Base-by-base conservation (phyloP, 2,888 invertebrate species). In the Tethea ocularis region DNA sequence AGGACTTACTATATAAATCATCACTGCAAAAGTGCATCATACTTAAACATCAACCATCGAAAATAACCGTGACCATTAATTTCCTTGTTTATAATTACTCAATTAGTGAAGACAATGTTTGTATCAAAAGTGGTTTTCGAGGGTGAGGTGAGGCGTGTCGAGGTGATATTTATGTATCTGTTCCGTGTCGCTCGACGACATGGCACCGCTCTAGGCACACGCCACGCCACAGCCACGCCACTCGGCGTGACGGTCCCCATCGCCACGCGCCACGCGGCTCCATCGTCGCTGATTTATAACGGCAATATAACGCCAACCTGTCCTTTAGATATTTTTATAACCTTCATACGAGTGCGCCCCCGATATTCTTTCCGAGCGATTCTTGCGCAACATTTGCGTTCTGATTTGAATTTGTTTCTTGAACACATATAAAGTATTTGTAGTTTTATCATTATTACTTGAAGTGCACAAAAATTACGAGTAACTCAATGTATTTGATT, bases 241-340 rank as follows among this genome's bases (percentile, higher is more conserved):
- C 76, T 69, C 66, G 67, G 58, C 71, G 71, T 66, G 73, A 71
- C 71, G 75, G 70, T 74, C 74, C 74, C 71, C 72, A 64, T 61
- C 74, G 75, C 82, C 78, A 74, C 81, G 70, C 74, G 80, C 82
- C 78, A 74, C 82, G 70, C 74, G 80, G 78, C 67, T 76, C 79
- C 79, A 84, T 87, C 87, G 79, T 85, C 75, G 60, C 85, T 92
- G 92, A 93, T 92, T 92, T 93, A 93, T 91, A 89, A 84, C 86
- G 71, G 85, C 87, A 91, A 91, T 93, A 91, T 91, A 90, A 86
- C 86, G 87, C 86, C 82, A 80, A 86, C 80, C 87, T 89, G 88
- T 88, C 91, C 89, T 86, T 86, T 78, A 87, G 86, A 87, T 88
- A 91, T 89, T 91, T 90, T 89, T 88, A 90, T 90, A 90, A 87